Percentiles rank a stretch among this genome's conserved stretches.
Evolutionary conservation across 1,140 invertebrate genomes (phyloP).

Genomic region (Aricia agestis): DNA sequence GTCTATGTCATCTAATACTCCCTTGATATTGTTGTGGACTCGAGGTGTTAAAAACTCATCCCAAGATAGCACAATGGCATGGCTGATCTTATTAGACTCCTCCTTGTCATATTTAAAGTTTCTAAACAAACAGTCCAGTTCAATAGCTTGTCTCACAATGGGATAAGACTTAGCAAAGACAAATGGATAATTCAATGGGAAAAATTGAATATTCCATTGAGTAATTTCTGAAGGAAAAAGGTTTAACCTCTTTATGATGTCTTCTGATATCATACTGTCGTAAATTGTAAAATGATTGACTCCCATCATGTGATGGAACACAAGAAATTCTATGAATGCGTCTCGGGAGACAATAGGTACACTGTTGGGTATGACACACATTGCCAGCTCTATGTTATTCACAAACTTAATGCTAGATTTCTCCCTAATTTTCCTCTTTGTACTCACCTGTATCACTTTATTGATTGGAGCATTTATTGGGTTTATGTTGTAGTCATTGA

Average conservation of each 20-base stretch:
- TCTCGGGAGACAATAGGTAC: slow-evolving; percentile 69
- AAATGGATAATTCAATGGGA: slow-evolving; percentile 76
- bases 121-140: slow-evolving; percentile 80
- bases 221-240: slow-evolving; percentile 74
- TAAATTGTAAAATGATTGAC: slow-evolving; percentile 77
- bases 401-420: slow-evolving; percentile 65
- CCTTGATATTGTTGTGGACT: slow-evolving; percentile 72
- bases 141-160: slow-evolving; percentile 73
- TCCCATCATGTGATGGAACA: slow-evolving; percentile 77
- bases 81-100: slow-evolving; percentile 69
- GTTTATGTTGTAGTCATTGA: slow-evolving; percentile 69
- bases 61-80: slow-evolving; percentile 77
- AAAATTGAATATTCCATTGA: slow-evolving; percentile 74
- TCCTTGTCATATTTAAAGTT: slow-evolving; percentile 69
- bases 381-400: slow-evolving; percentile 70
- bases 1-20: slow-evolving; percentile 61
- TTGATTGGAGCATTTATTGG: slow-evolving; percentile 73
- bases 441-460: slow-evolving; percentile 65
- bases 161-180: slow-evolving; percentile 66
- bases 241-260: slow-evolving; percentile 71
- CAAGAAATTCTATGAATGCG: slow-evolving; percentile 76
- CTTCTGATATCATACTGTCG: slow-evolving; percentile 75
- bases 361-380: slow-evolving; percentile 75
- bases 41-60: slow-evolving; percentile 81
- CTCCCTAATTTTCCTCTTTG: slow-evolving; percentile 49